Evolutionary conservation across 2,113 vertebrate species (phyloP), one percentile per base, ranked within the genome.

Genomic region (Glaucomys volans): DNA sequence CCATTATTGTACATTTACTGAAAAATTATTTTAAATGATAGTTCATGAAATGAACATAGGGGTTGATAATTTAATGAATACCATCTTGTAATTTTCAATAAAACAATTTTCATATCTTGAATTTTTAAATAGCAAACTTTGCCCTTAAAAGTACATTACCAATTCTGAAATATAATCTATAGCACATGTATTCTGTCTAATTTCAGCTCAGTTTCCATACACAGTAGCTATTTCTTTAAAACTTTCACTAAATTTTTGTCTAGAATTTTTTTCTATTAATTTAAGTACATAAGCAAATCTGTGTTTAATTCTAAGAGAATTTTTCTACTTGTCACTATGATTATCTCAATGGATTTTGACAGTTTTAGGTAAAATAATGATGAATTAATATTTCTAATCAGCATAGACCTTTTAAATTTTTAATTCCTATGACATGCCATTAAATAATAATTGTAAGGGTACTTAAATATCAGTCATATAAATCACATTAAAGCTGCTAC

Each of bases 371-470:
- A 92, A 81, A 64, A 92, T 59, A 94, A 59, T 77, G 67, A 96
- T 87, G 16, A 74, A 96, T 89, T 88, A 9, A 91, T 67, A 96
- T 86, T 79, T 96, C 90, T 95, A 96, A 96, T 81, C 40, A 71
- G 72, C 94, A 67, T 71, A 76, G 92, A 95, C 40, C n/a, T 57
- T 4, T 67, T 86, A 98, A 94, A 91, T 44, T 92, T 97, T 95
- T 97, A 97, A 97, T 97, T 91, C 1, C 8, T 64, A 50, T 88
- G 52, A 96, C 90, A 87, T 87, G 11, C 40, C 30, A 96, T 93
- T 64, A 35, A 96, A 76, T 94, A 95, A 96, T 75, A 96, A 75
- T 57, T 95, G 7, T 47, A 66, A 82, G 18, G 75, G n/a, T 9
- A 52, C 64, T 95, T 96, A 47, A 97, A 85, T 44, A 95, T 95